These are phyloP conservation scores for Matsumurasca onukii DNA, from an alignment of 1,140 invertebrate genomes.

Conservation along the genomic window DNA sequence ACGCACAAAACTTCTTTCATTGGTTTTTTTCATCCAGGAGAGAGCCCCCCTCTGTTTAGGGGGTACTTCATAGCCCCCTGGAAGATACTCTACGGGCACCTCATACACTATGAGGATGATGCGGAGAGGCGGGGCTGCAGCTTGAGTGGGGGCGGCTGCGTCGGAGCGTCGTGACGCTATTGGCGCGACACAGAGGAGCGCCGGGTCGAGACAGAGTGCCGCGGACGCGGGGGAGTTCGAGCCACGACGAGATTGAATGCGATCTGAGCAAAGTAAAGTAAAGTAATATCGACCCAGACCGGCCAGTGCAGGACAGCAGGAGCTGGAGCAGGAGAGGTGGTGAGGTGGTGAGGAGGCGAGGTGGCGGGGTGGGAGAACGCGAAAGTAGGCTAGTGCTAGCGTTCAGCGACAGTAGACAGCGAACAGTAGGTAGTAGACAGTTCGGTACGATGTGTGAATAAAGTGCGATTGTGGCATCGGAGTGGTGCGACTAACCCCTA, in stretches of 20 bases:
- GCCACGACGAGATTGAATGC: not conserved
- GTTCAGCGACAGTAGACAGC: not conserved
- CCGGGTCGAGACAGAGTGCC: not conserved
- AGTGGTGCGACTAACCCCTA: not conserved
- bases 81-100: no score
- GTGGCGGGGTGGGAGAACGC: not conserved
- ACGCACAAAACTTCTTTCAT: no score
- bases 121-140: not conserved
- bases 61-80: no score
- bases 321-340: not conserved
- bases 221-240: not conserved
- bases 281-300: not conserved
- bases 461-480: not conserved
- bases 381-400: not conserved
- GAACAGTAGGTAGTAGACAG: not conserved
- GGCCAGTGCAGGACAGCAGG: not conserved
- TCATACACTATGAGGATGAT: no score
- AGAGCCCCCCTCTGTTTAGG: no score
- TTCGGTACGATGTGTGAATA: not conserved
- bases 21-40: no score
- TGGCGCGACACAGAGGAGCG: not conserved
- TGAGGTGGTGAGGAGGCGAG: not conserved
- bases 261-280: not conserved
- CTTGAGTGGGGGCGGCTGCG: no score
- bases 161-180: not conserved